Conservation (phyloP, 2,113 vertebrate species). For the Petromus typicus region DNA sequence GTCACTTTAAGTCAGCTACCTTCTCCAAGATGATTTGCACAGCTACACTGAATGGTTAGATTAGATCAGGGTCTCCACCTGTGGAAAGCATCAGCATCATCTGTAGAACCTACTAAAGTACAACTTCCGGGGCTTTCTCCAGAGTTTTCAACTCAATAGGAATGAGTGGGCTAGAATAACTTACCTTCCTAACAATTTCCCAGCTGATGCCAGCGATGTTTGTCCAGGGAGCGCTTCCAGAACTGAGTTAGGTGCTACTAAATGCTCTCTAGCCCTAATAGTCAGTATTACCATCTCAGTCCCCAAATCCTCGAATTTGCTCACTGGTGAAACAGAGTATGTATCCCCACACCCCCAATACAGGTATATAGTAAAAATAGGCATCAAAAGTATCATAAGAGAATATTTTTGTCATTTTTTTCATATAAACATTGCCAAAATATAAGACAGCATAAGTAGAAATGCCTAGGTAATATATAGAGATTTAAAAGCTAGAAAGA, state of each 20-base stretch:
- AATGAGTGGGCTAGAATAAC: not conserved
- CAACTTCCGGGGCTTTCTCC: not conserved
- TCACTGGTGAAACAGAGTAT: not conserved
- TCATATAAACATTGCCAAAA: not conserved
- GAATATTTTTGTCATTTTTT: not conserved
- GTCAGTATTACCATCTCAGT: too few species aligned
- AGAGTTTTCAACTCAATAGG: not conserved
- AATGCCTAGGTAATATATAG: not conserved
- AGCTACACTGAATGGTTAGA: not conserved
- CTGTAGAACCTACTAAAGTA: not conserved
- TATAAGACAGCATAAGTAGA: constrained; percentile 4
- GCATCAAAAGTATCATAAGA: constrained; percentile 6
- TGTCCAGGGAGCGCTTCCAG: not conserved
- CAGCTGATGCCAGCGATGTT: not conserved
- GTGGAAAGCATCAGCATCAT: not conserved
- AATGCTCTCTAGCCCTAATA: not conserved
- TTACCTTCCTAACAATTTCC: not conserved
- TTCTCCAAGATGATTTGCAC: not conserved
- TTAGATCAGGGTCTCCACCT: not conserved
- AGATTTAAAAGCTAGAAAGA: constrained; percentile 16
- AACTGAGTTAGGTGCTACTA: not conserved
- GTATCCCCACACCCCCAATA: not conserved
- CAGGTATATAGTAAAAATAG: not conserved
- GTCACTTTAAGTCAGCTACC: not conserved
- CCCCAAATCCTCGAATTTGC: not conserved